A percentile compares a stretch with the other conserved stretches of the same genome.
Conservation (phyloP, 2,797 vertebrate species). For the Molossus molossus region DNA sequence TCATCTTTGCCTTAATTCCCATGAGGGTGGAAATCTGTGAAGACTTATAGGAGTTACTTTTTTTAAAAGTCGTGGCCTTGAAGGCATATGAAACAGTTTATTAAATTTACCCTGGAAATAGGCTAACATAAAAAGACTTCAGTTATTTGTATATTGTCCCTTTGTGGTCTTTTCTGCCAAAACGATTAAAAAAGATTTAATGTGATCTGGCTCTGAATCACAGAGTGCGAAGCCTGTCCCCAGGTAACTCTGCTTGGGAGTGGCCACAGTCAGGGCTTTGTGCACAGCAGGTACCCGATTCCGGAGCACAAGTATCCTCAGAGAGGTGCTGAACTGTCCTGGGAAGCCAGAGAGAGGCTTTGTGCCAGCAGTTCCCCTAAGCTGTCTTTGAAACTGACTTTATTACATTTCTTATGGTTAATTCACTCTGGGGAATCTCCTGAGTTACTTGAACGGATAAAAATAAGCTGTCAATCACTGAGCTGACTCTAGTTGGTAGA, state of each 20-base stretch:
- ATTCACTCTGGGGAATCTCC: slow-evolving; percentile 68
- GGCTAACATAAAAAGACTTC: slow-evolving; percentile 50
- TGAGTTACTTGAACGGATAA: slow-evolving; percentile 58
- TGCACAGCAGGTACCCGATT: neutral
- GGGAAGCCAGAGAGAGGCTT: slow-evolving; percentile 48
- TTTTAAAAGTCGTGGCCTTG: slow-evolving; percentile 14
- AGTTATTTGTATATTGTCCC: slow-evolving; percentile 34
- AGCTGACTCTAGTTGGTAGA: slow-evolving; percentile 54
- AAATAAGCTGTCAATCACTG: slow-evolving; percentile 59
- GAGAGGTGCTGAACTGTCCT: neutral
- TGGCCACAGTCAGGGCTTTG: slow-evolving; percentile 48
- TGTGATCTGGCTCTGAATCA: neutral
- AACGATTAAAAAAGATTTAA: slow-evolving; percentile 36
- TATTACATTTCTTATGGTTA: slow-evolving; percentile 68
- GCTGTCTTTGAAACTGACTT: slow-evolving; percentile 69
- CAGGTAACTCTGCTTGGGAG: neutral
- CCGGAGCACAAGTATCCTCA: neutral
- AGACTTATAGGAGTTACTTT: slow-evolving; percentile 9
- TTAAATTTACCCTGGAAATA: slow-evolving; percentile 42
- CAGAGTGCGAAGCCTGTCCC: neutral
- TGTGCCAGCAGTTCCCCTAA: slow-evolving; percentile 37
- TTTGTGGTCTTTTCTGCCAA: slow-evolving; percentile 26
- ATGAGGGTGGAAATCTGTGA: neutral
- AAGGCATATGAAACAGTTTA: slow-evolving; percentile 17
- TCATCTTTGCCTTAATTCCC: neutral